Evolutionary conservation across 2,797 vertebrate species (phyloP), one percentile per base, ranked within the genome.

Genomic region (Dallia pectoralis): DNA sequence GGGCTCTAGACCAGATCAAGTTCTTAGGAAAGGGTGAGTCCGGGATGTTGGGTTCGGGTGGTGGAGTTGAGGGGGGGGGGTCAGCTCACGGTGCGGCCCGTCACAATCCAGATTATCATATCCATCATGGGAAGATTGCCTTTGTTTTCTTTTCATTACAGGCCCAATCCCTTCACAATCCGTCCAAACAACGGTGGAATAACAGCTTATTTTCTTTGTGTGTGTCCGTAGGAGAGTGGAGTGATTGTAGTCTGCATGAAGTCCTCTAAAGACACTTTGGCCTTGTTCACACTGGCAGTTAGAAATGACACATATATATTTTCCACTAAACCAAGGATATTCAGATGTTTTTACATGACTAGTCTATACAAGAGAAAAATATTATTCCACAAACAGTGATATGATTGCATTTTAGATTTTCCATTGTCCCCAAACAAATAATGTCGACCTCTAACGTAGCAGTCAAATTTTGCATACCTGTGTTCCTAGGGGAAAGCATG

Each of bases 101-200:
- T 86, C 86, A 88, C 83, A 74, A 83, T 88, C 88, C 81, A 74
- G 86, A 90, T 91, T 86, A 88, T 82, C 88, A 88, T 87, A 90
- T 91, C 90, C 87, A 88, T 93, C 92, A 93, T 92, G 92, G 91
- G 91, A 93, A 93, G 87, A 86, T 91, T 79, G 80, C 84, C 86
- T 89, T 80, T 93, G 91, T 94, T 94, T 93, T 93, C 92, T 93
- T 93, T 93, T 94, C 91, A 93, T 94, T 93, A 93, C 79, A 72
- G 78, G 77, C 87, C 82, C 86, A 86, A 90, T 91, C 89, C 90
- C 87, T 86, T 78, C 77, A 78, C 88, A 89, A 92, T 90, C 91
- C 88, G 77, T 91, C 84, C 89, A 91, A 92, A 92, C 90, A 92
- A 85, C 85, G 81, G 84, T 89, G 87, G 87, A 93, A 91, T 92